Evolutionary conservation across 2,113 vertebrate species (phyloP).

Genomic region (Brachyhypopomus gauderio): DNA sequence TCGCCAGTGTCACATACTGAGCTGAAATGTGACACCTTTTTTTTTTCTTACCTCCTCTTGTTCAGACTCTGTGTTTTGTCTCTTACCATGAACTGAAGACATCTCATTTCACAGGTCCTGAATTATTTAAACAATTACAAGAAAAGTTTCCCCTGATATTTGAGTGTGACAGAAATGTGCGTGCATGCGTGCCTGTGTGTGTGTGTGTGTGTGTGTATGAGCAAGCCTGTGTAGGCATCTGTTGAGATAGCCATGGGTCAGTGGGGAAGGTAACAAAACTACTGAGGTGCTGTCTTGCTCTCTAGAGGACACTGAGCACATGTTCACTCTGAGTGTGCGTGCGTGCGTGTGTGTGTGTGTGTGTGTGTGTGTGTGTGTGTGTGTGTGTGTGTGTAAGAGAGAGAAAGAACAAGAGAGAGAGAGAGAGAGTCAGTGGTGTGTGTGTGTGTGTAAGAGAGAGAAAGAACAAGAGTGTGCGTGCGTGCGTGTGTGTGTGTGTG

Average conservation of each 20-base stretch:
- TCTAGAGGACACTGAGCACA: background rate
- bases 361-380: background rate
- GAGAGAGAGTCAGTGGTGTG: background rate
- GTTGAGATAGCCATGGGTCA: conserved; percentile 24
- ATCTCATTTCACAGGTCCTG: background rate
- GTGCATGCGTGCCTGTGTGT: background rate
- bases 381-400: background rate
- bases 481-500: conserved; percentile 4
- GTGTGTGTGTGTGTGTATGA: background rate
- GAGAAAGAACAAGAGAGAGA: background rate
- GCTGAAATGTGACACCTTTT: conserved; percentile 22
- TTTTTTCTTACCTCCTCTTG: background rate
- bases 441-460: background rate
- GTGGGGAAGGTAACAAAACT: conserved; percentile 7
- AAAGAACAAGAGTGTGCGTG: background rate
- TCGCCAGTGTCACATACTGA: conserved; percentile 28
- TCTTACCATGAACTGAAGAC: background rate
- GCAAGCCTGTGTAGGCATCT: background rate
- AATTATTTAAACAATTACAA: conserved; percentile 10
- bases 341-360: background rate
- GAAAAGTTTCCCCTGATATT: conserved; percentile 12
- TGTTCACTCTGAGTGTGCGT: background rate
- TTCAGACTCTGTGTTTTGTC: background rate
- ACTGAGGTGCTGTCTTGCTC: conserved; percentile 16
- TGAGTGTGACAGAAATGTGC: background rate